Percentiles rank a stretch among this genome's conserved stretches.
These are phyloP conservation scores for Lepidotrigona ventralis DNA, from an alignment of 1,140 invertebrate species.

Conservation along the genomic window DNA sequence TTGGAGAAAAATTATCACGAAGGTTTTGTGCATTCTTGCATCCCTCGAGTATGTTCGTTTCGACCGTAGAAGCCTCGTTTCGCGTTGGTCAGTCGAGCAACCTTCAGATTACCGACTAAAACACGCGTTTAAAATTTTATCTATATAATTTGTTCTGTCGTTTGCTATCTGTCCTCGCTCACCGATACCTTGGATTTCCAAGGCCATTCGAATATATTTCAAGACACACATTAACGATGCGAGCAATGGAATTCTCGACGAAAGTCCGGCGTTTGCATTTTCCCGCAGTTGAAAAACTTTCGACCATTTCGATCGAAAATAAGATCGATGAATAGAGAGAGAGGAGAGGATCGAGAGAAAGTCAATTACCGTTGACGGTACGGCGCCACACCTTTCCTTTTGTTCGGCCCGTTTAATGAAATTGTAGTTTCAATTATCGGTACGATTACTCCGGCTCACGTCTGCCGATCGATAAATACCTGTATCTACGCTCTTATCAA, in stretches of 20 bases:
- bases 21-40: too few species aligned
- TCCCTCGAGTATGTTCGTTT: too few species aligned
- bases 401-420: slow-evolving; percentile 27
- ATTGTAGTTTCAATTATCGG: slow-evolving; percentile 42
- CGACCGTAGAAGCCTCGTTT: too few species aligned
- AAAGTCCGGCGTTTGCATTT: background rate
- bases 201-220: slow-evolving; percentile 18
- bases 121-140: background rate
- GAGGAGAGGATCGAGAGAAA: slow-evolving; percentile 18
- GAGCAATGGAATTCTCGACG: background rate
- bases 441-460: slow-evolving; percentile 24
- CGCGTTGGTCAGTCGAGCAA: too few species aligned
- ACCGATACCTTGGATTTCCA: background rate
- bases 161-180: background rate
- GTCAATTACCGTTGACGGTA: slow-evolving; percentile 25
- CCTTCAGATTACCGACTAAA: background rate
- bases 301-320: background rate
- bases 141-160: background rate
- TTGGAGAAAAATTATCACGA: too few species aligned
- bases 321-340: background rate
- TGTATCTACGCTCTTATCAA: slow-evolving; percentile 40
- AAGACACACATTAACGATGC: too few species aligned
- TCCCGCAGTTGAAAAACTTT: background rate
- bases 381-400: slow-evolving; percentile 17
- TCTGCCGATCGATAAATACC: slow-evolving; percentile 39